Conservation (phyloP, 2,113 vertebrate genomes). For the Pavo muticus region DNA sequence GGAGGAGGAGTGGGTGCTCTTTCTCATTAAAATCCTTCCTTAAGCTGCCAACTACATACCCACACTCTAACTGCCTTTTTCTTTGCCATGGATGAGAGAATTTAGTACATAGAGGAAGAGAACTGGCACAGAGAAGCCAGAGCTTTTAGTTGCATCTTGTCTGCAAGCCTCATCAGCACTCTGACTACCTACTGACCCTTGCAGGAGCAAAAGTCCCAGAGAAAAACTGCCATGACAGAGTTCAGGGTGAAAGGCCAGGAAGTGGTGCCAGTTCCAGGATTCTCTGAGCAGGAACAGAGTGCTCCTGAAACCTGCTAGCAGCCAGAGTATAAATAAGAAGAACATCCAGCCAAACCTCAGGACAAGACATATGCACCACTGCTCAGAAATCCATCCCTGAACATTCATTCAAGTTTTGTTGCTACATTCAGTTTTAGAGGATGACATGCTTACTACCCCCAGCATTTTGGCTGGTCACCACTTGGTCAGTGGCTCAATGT, state of each 20-base stretch:
- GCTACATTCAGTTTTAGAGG: not conserved
- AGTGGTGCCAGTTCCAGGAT: not conserved
- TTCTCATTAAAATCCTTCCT: slow-evolving; percentile 48
- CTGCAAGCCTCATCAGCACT: not conserved
- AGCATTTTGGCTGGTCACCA: too few species aligned
- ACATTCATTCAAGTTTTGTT: not conserved
- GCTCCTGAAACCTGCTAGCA: not conserved
- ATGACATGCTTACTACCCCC: not conserved
- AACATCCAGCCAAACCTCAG: not conserved
- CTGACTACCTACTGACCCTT: not conserved
- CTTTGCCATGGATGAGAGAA: not conserved
- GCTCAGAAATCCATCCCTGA: not conserved
- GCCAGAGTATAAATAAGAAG: not conserved
- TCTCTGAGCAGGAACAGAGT: not conserved
- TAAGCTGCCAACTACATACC: not conserved
- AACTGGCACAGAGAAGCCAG: not conserved
- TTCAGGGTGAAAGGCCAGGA: not conserved
- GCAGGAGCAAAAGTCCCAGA: not conserved
- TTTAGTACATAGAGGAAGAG: not conserved
- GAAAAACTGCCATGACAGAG: not conserved
- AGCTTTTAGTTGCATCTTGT: not conserved
- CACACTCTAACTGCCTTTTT: not conserved
- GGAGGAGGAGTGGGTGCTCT: not conserved
- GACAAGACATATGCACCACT: not conserved
- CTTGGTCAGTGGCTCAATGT: too few species aligned